Evolutionary conservation across 2,797 vertebrate species (phyloP), one percentile per base, ranked within the genome.

Genomic region (Amniataba percoides): DNA sequence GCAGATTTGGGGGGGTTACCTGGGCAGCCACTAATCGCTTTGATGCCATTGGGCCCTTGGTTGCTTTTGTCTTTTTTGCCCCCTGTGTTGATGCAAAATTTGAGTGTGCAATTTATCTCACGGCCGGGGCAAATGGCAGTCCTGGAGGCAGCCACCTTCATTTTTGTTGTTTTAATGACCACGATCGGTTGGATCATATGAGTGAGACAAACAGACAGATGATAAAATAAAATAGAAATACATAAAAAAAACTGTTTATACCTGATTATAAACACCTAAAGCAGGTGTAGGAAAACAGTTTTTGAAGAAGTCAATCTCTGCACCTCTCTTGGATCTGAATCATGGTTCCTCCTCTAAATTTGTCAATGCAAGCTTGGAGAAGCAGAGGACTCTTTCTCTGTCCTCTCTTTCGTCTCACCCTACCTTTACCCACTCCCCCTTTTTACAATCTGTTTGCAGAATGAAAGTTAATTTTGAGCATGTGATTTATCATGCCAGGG

Each of bases 391-490:
- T 67, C 55, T 69, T 61, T 78, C 14, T 58, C 67, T 27, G 34
- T 18, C 9, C 19, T 27, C 23, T 58, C 55, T 69, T 56, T 79
- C 42, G 52, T 31, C 18, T 34, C 19, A 19, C 43, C 51, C 21
- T 51, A 39, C 21, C 15, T 49, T 49, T 60, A 71, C 60, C 85
- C 89, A 78, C 21, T 43, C 92, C 91, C 93, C 94, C 92, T 91
- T 93, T 94, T 93, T 88, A 92, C 93, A 74, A 66, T 93, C 14
- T 70, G 8, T 67, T 71, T 49, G 93, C 93, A 96, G 94, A 95
- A 95, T 95, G 94, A 95, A 96, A 96, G 94, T 95, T 95, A 93
- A 96, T 96, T 97, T 95, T 93, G 88, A 95, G 93, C 89, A 89
- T 93, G 93, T 95, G 92, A 95, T 94, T 95, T 93, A 95, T 96